Evolutionary conservation across 2,113 vertebrate genomes (phyloP).

Genomic region (Stictonetta naevosa): DNA sequence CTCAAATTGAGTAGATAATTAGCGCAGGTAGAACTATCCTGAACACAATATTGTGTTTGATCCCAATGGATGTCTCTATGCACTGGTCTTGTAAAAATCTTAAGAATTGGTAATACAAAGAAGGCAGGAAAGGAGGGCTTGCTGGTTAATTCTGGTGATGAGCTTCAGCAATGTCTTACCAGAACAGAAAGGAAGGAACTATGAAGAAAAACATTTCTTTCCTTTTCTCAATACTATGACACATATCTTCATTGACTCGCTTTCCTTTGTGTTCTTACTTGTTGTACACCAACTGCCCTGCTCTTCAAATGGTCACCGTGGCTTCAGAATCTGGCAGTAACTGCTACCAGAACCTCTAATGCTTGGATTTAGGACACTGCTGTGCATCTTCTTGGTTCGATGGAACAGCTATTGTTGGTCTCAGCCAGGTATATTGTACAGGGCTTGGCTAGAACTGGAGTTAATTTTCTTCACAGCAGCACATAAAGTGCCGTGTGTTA

Average conservation of each 20-base stretch:
- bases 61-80: accelerated
- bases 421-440: background rate
- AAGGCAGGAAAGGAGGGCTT: background rate
- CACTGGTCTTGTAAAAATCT: background rate
- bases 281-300: background rate
- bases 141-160: accelerated
- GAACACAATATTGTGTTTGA: background rate
- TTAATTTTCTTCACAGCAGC: background rate
- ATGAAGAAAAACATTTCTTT: background rate
- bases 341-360: background rate
- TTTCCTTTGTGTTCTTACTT: background rate
- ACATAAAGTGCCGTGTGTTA: background rate
- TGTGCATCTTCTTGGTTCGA: background rate
- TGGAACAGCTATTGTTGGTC: background rate
- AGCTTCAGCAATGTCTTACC: background rate
- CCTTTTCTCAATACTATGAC: background rate
- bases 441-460: background rate
- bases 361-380: background rate
- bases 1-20: constrained; percentile 58
- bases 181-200: background rate
- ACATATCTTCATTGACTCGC: background rate
- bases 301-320: background rate
- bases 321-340: background rate
- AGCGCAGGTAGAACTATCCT: background rate
- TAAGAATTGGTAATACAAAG: background rate